A percentile compares a stretch with the other conserved stretches of the same genome.
Evolutionary conservation across 2,888 invertebrate species (phyloP).

Genomic region (Lasius fuliginosus): DNA sequence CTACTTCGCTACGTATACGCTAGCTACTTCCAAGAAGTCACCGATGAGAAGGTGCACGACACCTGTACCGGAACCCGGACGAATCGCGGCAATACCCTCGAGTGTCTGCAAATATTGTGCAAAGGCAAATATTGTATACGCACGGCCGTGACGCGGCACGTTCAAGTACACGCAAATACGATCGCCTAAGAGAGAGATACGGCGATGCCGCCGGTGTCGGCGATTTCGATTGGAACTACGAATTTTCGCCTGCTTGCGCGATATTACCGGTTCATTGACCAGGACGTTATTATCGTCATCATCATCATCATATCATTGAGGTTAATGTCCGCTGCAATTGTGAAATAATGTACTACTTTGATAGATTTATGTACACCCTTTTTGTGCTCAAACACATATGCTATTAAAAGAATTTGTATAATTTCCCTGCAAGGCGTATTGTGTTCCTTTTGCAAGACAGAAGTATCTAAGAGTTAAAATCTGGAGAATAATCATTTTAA

Average conservation of each 20-base stretch:
- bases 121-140: slow-evolving; percentile 58
- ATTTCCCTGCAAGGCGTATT: not conserved
- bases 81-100: slow-evolving; percentile 45
- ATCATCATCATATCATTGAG: slow-evolving; percentile 49
- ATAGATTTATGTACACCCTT: not conserved
- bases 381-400: slow-evolving; percentile 13
- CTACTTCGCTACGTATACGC: slow-evolving; percentile 21
- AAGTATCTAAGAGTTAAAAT: not conserved
- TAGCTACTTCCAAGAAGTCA: slow-evolving; percentile 45
- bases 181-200: slow-evolving; percentile 32
- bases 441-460: not conserved
- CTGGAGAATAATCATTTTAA: not conserved
- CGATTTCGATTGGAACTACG: slow-evolving; percentile 19
- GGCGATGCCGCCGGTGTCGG: slow-evolving; percentile 29
- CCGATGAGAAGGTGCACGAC: slow-evolving; percentile 23
- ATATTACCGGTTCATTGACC: slow-evolving; percentile 36
- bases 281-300: slow-evolving; percentile 17
- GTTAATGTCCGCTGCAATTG: slow-evolving; percentile 48
- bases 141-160: slow-evolving; percentile 33
- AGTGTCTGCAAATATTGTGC: slow-evolving; percentile 69
- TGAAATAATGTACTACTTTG: not conserved
- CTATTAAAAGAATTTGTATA: slow-evolving; percentile 18
- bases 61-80: slow-evolving; percentile 49
- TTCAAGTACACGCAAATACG: slow-evolving; percentile 32
- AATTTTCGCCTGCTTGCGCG: slow-evolving; percentile 34